A percentile compares a stretch with the other conserved stretches of the same genome.
These are phyloP conservation scores for Cyanistes caeruleus DNA, from an alignment of 2,113 vertebrate species.

Conservation along the genomic window DNA sequence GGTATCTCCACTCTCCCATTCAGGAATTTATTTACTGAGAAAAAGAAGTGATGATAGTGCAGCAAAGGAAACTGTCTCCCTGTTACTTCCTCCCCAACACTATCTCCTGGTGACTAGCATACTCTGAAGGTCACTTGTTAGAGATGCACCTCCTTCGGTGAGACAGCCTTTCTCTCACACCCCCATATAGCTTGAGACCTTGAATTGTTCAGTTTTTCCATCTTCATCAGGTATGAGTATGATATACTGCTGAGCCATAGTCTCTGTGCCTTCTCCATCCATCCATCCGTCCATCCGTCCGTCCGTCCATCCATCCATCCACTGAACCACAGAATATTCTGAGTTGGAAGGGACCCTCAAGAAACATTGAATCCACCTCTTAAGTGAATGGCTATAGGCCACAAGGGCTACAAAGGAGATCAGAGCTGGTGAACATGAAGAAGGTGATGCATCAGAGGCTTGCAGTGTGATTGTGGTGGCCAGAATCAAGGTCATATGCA, in stretches of 20 bases:
- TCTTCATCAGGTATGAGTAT: not conserved
- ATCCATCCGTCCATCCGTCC: not conserved
- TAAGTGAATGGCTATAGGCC: not conserved
- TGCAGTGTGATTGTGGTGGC: not conserved
- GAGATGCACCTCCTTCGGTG: not conserved
- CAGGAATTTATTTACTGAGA: not conserved
- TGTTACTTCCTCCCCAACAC: not conserved
- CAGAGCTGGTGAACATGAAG: not conserved
- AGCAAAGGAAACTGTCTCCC: not conserved
- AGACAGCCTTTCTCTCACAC: not conserved
- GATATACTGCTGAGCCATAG: not conserved
- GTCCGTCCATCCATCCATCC: not conserved
- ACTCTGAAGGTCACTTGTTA: not conserved
- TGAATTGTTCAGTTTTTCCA: not conserved
- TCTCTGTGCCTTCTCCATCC: not conserved
- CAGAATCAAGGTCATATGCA: not conserved
- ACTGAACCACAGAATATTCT: not conserved
- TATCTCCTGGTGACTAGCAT: not conserved
- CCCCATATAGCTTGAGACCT: not conserved
- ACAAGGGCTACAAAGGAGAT: not conserved
- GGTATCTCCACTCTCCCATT: not conserved
- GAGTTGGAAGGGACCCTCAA: not conserved
- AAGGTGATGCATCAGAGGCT: not conserved
- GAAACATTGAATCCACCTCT: not conserved
- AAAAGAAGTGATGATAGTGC: not conserved